Evolutionary conservation across 2,797 vertebrate species (phyloP), one percentile per base, ranked within the genome.

Genomic region (Benthosema pterotum): DNA sequence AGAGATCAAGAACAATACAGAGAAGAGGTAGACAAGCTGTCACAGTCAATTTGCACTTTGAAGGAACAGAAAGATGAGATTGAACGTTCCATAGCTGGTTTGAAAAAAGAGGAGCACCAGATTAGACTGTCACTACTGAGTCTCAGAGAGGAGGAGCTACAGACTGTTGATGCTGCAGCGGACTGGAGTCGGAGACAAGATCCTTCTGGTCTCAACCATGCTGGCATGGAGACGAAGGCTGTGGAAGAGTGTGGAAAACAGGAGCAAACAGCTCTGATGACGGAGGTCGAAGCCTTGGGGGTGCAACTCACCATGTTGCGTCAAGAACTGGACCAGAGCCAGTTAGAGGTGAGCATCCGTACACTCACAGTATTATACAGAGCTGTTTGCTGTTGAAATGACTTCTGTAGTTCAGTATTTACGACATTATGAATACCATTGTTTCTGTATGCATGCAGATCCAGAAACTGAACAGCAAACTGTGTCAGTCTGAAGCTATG

Each of bases 291-390:
- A 69, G 61, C 65, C 45, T 75, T 87, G 60, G 60, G 50, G 60
- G 55, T 38, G 65, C 75, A 92, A 65, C 75, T 91, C 22, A 84
- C 87, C 54, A 75, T 17, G 18, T 86, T 80, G 54, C 67, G n/a
- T 52, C 82, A 86, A 7, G 83, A 92, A 69, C 75, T 93, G 74
- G 86, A 91, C 57, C 85, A 87, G 51, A 83, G 80, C 51, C 80
- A 74, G 47, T 61, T 17, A 32, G 90, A 93, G 75, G 94, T 94
- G 83, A 69, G 78, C 17, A n/a, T 15, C 60, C 4, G 2, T 49
- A n/a, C 5, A 52, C 1, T 42, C 54, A 25, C 5, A 25, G n/a
- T 49, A 38, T 38, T 38, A 38, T 38, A 9, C 25, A 0, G 22
- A 4, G 13, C 42, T 2, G n/a, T 59, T 52, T 48, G 13, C 15